Base-by-base conservation (phyloP, 2,113 vertebrate species). In the Plotosus lineatus region DNA sequence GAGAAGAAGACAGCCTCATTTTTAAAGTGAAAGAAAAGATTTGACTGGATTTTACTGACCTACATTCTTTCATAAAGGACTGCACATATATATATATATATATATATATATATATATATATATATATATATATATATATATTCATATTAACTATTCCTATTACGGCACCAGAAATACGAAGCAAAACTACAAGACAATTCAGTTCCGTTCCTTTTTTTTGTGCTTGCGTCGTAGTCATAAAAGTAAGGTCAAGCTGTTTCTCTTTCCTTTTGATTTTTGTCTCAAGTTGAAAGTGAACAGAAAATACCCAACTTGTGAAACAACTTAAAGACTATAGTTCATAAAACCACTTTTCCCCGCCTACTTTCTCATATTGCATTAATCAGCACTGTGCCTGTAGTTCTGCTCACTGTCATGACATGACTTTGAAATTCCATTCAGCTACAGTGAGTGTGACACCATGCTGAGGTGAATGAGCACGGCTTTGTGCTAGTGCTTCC, bases 361-460 rank as follows among this genome's bases (percentile, higher is more conserved):
- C 38, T 14, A 11, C 11, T 38, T 4, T 33, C 26, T 77, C 26
- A 77, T 77, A 33, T 21, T 61, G 4, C 75, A 48, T 40, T 58
- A 75, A 75, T 61, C 40, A 80, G 10, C 17, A 17, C 51, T 46
- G 78, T 23, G 17, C 15, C 36, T 61, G 3, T 44, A 58, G 44
- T 58, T 74, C 55, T 40, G 21, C 28, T 31, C 44, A 73, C 19
- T 8, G 65, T 38, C 68, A 80, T 51, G 79, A 63, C 55, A 58
- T 80, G 79, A 51, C 68, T 80, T 74, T 80, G 42, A 80, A 74
- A 74, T 58, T 71, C 19, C 40, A 48, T 80, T 73, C 46, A 58
- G 23, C 26, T 80, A 46, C 56, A 60, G 44, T 40, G 31, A 72
- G 48, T 65, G 58, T 61, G 69, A 80, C 53, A 73, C 78, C 55